Conservation (phyloP, 1,140 invertebrate genomes). For the Trichoplusia ni region DNA sequence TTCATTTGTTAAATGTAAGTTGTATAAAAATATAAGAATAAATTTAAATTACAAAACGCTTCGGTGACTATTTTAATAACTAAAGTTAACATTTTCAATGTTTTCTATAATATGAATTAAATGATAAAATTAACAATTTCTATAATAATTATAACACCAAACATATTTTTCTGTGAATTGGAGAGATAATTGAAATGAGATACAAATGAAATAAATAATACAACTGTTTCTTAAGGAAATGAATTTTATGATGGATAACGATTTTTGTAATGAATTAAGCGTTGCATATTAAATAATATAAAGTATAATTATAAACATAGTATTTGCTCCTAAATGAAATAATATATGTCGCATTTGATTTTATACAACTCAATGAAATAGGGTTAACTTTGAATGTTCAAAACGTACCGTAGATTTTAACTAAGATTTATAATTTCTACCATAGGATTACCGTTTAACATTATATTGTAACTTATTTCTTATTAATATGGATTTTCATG, state of each 20-base stretch:
- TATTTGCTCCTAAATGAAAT: conserved; percentile 22
- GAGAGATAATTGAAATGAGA: neutral
- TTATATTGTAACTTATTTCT: conserved; percentile 30
- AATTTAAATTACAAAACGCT: conserved; percentile 16
- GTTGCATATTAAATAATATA: conserved; percentile 25
- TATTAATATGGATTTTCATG: conserved; percentile 43
- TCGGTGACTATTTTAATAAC: conserved; percentile 31
- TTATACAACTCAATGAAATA: conserved; percentile 25
- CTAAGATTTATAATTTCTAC: conserved; percentile 25
- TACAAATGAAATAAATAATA: too few species aligned
- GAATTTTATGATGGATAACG: conserved; percentile 9
- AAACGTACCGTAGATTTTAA: conserved; percentile 30
- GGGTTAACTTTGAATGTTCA: conserved; percentile 27
- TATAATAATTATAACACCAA: conserved; percentile 25
- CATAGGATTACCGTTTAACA: conserved; percentile 29
- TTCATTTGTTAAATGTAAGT: conserved; percentile 25
- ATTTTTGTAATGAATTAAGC: conserved; percentile 9
- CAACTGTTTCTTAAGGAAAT: conserved; percentile 7
- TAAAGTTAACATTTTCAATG: conserved; percentile 21
- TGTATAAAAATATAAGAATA: conserved; percentile 20
- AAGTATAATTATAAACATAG: neutral
- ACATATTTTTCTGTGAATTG: conserved; percentile 23
- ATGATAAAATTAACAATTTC: conserved; percentile 16
- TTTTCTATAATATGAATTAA: conserved; percentile 18
- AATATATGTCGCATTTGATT: conserved; percentile 14